Evolutionary conservation across 2,113 vertebrate species (phyloP).

Genomic region (Oreotragus oreotragus): DNA sequence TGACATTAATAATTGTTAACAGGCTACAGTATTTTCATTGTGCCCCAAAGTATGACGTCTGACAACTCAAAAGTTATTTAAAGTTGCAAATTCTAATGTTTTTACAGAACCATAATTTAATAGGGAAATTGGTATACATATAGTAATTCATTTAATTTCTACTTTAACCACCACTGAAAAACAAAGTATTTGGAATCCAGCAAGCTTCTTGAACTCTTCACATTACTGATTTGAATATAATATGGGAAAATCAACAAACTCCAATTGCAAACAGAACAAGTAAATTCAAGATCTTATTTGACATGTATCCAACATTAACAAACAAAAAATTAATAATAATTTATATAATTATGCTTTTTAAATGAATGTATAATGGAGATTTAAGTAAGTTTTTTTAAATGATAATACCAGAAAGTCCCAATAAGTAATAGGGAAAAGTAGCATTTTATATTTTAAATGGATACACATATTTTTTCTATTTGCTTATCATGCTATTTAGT

Average conservation of each 20-base stretch:
- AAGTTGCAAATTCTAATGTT: background rate
- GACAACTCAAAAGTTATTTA: background rate
- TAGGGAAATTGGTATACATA: background rate
- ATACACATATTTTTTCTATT: background rate
- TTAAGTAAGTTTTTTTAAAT: background rate
- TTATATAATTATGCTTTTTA: background rate
- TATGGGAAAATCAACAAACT: background rate
- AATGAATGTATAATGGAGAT: background rate
- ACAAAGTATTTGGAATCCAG: background rate
- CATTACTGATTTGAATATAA: background rate
- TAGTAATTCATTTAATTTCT: constrained; percentile 5
- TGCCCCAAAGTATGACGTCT: background rate
- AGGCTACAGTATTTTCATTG: background rate
- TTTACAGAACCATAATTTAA: background rate
- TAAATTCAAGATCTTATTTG: background rate
- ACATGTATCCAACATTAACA: background rate
- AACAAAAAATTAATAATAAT: background rate
- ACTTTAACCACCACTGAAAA: background rate
- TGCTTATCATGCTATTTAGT: background rate
- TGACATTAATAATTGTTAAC: background rate
- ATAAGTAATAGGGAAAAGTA: background rate
- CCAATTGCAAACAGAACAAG: background rate
- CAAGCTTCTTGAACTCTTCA: background rate
- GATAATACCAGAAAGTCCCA: background rate
- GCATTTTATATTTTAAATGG: background rate